Percentiles rank a stretch among this genome's conserved stretches.
Conservation (phyloP, 2,797 vertebrate genomes). For the Oceanodroma leucorhoa region DNA sequence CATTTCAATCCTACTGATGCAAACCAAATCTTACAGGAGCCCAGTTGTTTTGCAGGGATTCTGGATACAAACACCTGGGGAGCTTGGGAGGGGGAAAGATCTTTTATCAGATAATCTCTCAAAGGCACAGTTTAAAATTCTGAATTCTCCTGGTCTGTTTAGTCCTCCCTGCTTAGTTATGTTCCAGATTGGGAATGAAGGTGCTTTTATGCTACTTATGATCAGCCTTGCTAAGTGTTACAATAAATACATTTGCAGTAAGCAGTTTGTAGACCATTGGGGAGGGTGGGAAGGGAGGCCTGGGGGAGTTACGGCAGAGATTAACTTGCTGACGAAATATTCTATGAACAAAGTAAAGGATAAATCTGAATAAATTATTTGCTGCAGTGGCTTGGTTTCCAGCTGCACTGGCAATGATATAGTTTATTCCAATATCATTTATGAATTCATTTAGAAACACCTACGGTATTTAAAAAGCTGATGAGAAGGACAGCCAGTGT, state of each 20-base stretch:
- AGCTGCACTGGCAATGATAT: background rate
- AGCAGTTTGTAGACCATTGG: background rate
- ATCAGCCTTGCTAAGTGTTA: background rate
- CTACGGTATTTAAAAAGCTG: background rate
- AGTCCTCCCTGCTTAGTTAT: background rate
- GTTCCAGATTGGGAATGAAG: background rate
- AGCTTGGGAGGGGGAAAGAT: background rate
- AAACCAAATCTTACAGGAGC: background rate
- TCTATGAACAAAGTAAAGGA: background rate
- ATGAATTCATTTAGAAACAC: background rate
- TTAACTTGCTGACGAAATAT: background rate
- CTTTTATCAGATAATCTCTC: background rate
- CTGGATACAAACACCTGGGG: background rate
- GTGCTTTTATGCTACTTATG: background rate
- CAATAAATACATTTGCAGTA: background rate
- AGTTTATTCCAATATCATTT: background rate
- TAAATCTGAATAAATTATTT: constrained; percentile 22
- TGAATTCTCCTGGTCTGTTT: background rate
- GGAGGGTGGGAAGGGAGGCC: background rate
- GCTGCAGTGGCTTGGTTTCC: background rate
- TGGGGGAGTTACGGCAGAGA: background rate
- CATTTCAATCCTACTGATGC: background rate
- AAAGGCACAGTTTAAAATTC: background rate
- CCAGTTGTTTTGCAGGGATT: background rate
- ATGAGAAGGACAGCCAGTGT: background rate